phyloP scores from a whole-genome alignment of 2,888 invertebrate genomes.

The Apamea anceps region DNA sequence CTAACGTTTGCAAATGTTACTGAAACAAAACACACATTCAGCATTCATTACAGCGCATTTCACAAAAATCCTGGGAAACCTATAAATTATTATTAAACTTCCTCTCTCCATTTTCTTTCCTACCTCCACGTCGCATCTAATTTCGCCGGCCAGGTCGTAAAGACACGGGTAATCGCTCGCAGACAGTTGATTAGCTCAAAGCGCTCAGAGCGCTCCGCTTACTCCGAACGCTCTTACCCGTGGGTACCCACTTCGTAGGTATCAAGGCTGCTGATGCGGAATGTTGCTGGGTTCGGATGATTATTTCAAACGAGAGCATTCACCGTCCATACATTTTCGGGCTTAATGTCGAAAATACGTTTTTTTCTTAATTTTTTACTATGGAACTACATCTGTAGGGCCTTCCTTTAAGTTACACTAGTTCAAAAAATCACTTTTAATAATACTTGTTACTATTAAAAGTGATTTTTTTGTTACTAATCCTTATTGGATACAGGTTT shows the following conservation, averaged over 20 bases:
- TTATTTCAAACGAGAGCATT: not conserved
- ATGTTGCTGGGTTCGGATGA: not conserved
- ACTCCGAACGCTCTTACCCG: constrained; percentile 6
- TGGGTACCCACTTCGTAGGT: not conserved
- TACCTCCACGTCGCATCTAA: constrained; percentile 40
- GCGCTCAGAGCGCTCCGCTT: constrained; percentile 38
- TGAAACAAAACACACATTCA: not conserved
- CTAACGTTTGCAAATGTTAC: not conserved
- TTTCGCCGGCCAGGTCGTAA: constrained; percentile 52
- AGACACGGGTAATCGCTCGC: constrained; percentile 59
- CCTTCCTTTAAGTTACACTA: not conserved
- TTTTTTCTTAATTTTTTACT: not conserved
- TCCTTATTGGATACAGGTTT: not conserved
- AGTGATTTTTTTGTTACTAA: too few species aligned
- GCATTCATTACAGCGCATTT: not conserved
- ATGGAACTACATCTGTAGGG: not conserved
- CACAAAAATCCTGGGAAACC: too few species aligned
- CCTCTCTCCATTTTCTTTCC: constrained; percentile 7
- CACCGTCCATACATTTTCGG: not conserved
- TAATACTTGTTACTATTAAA: too few species aligned
- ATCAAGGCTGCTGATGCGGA: not conserved
- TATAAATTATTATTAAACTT: not conserved
- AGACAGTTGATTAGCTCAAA: constrained; percentile 63
- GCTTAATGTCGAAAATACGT: not conserved
- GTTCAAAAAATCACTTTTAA: too few species aligned